Base-by-base conservation (phyloP, 2,113 vertebrate species). In the Perccottus glenii region DNA sequence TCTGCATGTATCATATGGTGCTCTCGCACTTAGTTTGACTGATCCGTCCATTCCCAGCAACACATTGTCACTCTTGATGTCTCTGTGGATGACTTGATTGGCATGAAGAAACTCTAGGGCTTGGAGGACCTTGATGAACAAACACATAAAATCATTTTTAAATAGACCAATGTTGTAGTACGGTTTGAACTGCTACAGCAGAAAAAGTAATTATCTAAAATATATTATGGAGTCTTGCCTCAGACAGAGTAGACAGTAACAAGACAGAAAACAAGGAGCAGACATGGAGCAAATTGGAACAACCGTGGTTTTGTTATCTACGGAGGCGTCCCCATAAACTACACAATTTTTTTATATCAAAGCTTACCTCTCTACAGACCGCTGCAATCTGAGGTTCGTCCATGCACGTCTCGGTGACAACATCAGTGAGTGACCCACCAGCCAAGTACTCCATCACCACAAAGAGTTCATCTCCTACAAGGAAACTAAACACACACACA, bases 371-470 rank as follows among this genome's bases (percentile, higher is more conserved):
- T 90, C 97, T 93, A 91, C 97, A 99, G 5, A 99, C 96, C 56
- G 96, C 97, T 53, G 97, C 97, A 0, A 99, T 99, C 86, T 99
- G 97, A 16, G 96, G 94, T 85, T 98, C 97, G 70, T 99, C 97
- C 97, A 99, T 99, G 70, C 96, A 98, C 0, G 97, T 99, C 87
- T 98, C 97, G 11, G 97, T 98, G 65, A 99, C 97, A 14, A 99
- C 97, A 66, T 99, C 97, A 12, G 97, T 99, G 6, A 99, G 94
- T 0, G 97, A 99, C 11, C 97, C 97, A 6, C 97, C 97, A 12
- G 97, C 97, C 69, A 99, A 92, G 63, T 98, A 99, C 83, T 99
- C 97, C 97, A 99, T 99, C 66, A 99, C 96, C 81, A 99, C 97
- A 77, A 95, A 98, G 55, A 99, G 87, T 58, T 99, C 97, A n/a